These are phyloP conservation scores for Furnarius figulus DNA, from an alignment of 2,113 vertebrate species.

Conservation along the genomic window DNA sequence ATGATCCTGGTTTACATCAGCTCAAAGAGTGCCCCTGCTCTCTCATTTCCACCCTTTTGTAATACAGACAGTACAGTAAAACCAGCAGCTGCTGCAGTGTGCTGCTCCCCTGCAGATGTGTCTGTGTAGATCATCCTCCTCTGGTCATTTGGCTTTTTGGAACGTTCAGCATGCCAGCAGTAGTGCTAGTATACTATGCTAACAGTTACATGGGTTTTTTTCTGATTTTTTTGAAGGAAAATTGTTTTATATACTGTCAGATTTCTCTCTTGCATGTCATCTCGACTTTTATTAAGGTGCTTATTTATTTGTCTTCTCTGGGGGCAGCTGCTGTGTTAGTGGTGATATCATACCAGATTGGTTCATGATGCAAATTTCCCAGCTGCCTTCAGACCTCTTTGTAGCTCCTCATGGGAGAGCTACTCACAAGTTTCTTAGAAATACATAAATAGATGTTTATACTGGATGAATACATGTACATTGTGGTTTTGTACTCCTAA, in stretches of 20 bases:
- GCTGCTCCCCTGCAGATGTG: not conserved
- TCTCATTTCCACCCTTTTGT: not conserved
- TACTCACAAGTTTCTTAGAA: not conserved
- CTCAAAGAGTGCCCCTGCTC: not conserved
- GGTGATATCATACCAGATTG: not conserved
- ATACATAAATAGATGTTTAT: not conserved
- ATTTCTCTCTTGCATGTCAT: not conserved
- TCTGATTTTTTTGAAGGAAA: not conserved
- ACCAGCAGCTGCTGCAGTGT: not conserved
- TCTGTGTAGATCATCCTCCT: not conserved
- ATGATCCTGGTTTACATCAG: not conserved
- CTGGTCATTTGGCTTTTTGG: not conserved
- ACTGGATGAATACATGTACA: fast-evolving
- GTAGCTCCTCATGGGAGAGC: not conserved
- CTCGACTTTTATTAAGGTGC: not conserved
- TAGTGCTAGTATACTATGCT: not conserved
- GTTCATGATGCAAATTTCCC: not conserved
- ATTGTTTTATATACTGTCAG: not conserved
- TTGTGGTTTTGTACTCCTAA: not conserved
- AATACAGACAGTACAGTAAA: no score
- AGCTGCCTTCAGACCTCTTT: not conserved
- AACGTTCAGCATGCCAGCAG: not conserved
- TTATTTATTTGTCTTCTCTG: not conserved
- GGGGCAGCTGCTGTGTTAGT: not conserved
- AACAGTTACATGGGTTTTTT: not conserved